Conservation (phyloP, 92 coral and sea anemone species). For the Chrysogorgia sp. region DNA sequence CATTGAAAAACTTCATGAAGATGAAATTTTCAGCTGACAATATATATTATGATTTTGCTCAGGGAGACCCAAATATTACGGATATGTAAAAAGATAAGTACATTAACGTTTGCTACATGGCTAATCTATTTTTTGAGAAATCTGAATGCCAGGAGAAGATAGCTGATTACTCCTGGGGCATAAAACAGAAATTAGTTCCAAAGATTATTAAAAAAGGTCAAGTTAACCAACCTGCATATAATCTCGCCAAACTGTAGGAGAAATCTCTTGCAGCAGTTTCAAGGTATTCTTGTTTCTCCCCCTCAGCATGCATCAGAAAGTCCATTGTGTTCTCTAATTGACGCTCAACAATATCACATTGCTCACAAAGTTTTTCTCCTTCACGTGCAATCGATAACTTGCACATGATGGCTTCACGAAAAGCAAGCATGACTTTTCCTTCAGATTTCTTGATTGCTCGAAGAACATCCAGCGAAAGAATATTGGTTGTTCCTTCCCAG, state of each 20-base stretch:
- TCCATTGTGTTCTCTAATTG: slow-evolving; percentile 53
- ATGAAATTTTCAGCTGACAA: too few species aligned
- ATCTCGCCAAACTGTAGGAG: slow-evolving; percentile 82
- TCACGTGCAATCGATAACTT: slow-evolving; percentile 63
- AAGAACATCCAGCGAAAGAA: slow-evolving; percentile 81
- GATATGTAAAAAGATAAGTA: too few species aligned
- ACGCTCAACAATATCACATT: slow-evolving; percentile 47
- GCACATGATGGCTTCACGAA: slow-evolving; percentile 59
- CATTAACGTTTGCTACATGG: too few species aligned
- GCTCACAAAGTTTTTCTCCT: slow-evolving; percentile 41
- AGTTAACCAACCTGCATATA: slow-evolving; percentile 71
- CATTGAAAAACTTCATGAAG: too few species aligned
- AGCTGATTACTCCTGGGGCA: too few species aligned
- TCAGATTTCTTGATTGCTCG: slow-evolving; percentile 71
- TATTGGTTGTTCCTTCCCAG: slow-evolving; percentile 97
- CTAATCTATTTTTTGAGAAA: too few species aligned
- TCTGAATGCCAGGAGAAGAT: too few species aligned
- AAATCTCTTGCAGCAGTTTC: slow-evolving; percentile 83
- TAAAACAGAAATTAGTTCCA: too few species aligned
- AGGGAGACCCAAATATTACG: too few species aligned
- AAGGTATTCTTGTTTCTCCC: slow-evolving; percentile 55
- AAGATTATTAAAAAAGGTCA: not conserved
- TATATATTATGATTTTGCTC: too few species aligned
- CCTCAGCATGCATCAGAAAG: slow-evolving; percentile 42
- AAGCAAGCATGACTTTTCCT: slow-evolving; percentile 61